Conservation (phyloP, 2,797 vertebrate genomes). For the Platalea minor region DNA sequence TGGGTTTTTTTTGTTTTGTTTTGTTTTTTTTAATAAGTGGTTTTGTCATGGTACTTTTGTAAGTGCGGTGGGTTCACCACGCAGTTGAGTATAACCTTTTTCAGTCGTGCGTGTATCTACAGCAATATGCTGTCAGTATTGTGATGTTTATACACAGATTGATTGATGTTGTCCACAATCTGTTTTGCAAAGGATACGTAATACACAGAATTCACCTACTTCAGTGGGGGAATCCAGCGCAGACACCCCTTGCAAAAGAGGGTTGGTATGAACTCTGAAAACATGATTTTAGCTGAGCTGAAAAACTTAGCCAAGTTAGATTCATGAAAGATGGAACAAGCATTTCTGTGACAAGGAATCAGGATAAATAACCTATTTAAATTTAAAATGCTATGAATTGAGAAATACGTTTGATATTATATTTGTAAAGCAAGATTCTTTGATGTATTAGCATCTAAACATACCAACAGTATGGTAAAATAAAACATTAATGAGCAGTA, state of each 20-base stretch:
- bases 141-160: neutral
- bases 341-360: neutral
- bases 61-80: neutral
- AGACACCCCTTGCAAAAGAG: neutral
- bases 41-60: neutral
- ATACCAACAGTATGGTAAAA: neutral
- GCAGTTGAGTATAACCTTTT: neutral
- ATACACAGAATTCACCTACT: neutral
- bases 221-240: neutral
- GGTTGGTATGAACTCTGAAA: neutral
- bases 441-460: neutral
- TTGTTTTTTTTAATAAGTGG: neutral
- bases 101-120: neutral
- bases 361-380: neutral
- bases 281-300: neutral
- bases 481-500: neutral
- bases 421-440: conserved; percentile 26
- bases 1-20: neutral
- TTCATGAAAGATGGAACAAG: neutral
- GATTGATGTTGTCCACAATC: neutral
- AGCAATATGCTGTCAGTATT: neutral
- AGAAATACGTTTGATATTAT: neutral
- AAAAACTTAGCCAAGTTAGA: neutral
- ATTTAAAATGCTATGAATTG: neutral
- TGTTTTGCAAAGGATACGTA: neutral